Conservation (phyloP, 2,113 vertebrate species). For the Scolopax mira region DNA sequence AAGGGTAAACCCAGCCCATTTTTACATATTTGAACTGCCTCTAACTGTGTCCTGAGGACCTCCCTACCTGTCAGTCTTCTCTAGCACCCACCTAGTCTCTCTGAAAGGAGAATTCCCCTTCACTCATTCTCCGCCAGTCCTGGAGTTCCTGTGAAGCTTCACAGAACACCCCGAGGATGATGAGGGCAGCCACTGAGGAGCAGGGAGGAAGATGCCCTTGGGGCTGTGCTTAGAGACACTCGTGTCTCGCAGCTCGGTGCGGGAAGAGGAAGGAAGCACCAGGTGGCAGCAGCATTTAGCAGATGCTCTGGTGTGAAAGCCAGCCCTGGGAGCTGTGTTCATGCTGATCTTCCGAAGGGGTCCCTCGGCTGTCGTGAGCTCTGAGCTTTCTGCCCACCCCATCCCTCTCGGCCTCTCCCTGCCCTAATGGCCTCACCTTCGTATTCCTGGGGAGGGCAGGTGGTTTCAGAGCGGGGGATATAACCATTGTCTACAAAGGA, state of each 20-base stretch:
- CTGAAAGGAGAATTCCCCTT: neutral
- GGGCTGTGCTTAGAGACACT: neutral
- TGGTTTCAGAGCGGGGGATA: neutral
- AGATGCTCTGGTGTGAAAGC: neutral
- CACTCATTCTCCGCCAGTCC: neutral
- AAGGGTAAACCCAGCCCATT: neutral
- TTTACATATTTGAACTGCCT: neutral
- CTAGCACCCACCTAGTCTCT: neutral
- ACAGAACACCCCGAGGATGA: neutral
- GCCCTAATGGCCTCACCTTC: neutral
- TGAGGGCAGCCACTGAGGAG: neutral
- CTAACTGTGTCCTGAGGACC: neutral
- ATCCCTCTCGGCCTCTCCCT: neutral
- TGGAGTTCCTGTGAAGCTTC: neutral
- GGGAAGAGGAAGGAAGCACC: neutral
- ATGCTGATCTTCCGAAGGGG: rapidly evolving
- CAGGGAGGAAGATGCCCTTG: neutral
- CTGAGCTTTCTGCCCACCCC: rapidly evolving
- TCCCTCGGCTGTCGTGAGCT: neutral
- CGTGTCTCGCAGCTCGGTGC: neutral
- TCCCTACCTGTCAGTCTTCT: neutral
- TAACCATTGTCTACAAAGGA: neutral
- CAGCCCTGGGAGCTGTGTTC: neutral
- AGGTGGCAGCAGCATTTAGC: constrained; percentile 49
- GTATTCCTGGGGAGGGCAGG: neutral